phyloP scores from a whole-genome alignment of 2,113 vertebrate species.

The Hippocampus comes region DNA sequence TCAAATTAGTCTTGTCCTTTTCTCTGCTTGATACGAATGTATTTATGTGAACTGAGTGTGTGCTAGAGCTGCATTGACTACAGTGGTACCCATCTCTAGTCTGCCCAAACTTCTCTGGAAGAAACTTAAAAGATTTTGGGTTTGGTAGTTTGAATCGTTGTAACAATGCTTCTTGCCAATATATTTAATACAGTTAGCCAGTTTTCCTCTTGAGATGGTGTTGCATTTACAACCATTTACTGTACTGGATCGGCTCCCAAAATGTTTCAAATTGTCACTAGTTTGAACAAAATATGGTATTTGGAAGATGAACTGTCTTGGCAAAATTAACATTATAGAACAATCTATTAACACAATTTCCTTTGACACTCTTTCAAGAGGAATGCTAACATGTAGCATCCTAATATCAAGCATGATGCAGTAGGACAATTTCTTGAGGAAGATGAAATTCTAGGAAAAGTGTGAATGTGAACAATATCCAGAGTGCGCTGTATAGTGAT shows the following conservation, averaged over 20 bases:
- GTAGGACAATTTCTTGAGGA: too few relatives aligned
- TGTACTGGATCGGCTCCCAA: not conserved
- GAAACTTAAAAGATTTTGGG: constrained; percentile 44
- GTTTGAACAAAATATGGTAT: not conserved
- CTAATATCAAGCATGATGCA: too few relatives aligned
- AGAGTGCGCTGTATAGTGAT: not conserved
- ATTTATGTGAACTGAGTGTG: not conserved
- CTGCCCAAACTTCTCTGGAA: constrained; percentile 60
- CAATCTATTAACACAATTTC: too few relatives aligned
- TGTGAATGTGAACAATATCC: not conserved
- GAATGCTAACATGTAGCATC: too few relatives aligned
- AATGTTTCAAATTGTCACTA: not conserved
- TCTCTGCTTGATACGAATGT: not conserved
- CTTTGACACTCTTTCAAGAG: too few relatives aligned
- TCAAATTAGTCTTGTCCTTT: constrained; percentile 4
- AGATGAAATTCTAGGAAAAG: too few relatives aligned
- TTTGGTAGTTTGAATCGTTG: constrained; percentile 66
- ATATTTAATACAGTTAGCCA: not conserved
- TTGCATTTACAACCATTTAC: not conserved
- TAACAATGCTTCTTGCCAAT: constrained; percentile 50
- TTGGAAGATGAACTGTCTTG: too few relatives aligned
- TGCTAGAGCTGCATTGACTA: not conserved
- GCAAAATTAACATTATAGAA: too few relatives aligned
- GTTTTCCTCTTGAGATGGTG: not conserved
- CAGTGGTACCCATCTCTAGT: constrained; percentile 53